A percentile compares a stretch with the other conserved stretches of the same genome.
Evolutionary conservation across 1,140 invertebrate genomes (phyloP).

Genomic region (Venturia canescens): DNA sequence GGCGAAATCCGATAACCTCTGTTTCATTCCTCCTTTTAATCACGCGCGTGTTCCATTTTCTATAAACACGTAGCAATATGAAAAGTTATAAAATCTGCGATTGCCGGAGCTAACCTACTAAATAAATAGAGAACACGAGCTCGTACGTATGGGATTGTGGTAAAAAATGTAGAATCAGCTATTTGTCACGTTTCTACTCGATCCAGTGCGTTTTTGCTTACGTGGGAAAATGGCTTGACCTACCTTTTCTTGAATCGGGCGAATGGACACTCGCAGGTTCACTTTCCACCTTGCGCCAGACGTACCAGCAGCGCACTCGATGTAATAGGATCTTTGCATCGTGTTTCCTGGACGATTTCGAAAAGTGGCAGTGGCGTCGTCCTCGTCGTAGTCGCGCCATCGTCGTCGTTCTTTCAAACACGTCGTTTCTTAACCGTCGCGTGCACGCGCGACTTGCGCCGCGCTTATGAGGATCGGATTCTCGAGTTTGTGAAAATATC

Average conservation of each 20-base stretch:
- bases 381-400: constrained; percentile 56
- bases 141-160: too few relatives aligned
- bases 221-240: constrained; percentile 29
- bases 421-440: constrained; percentile 9
- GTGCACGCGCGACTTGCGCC: constrained; percentile 38
- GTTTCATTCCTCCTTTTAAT: not conserved
- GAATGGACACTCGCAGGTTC: constrained; percentile 51
- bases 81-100: too few relatives aligned
- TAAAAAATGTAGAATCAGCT: too few relatives aligned
- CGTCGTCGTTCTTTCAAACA: constrained; percentile 39
- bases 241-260: constrained; percentile 12
- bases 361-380: constrained; percentile 57
- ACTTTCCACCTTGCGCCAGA: constrained; percentile 64
- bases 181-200: not conserved
- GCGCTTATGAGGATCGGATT: constrained; percentile 19
- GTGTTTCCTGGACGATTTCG: constrained; percentile 60
- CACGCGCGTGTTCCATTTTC: not conserved
- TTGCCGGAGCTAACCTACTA: too few relatives aligned
- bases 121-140: too few relatives aligned
- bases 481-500: constrained; percentile 2
- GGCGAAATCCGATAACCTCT: not conserved
- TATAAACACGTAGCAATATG: not conserved
- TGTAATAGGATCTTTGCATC: constrained; percentile 66
- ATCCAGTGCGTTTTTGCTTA: constrained; percentile 1
- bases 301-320: constrained; percentile 7